Percentiles rank a stretch among this genome's conserved stretches.
These are phyloP conservation scores for Morone saxatilis DNA, from an alignment of 2,113 vertebrate species.

Conservation along the genomic window DNA sequence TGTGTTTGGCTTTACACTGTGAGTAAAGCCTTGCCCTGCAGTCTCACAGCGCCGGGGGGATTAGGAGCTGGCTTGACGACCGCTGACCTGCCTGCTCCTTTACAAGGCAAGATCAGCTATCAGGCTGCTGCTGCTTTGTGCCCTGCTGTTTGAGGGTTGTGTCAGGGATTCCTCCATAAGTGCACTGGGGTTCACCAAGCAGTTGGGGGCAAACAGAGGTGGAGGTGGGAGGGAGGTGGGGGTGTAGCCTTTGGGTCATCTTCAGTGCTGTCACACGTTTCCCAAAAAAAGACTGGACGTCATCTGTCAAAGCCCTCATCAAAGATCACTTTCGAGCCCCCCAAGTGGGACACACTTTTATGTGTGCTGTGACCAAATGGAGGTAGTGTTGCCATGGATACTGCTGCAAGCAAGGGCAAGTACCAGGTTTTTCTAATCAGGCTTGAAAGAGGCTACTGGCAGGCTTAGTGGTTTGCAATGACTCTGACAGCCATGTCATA, in stretches of 20 bases:
- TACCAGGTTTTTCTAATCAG: conserved; percentile 78
- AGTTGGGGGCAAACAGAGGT: conserved; percentile 71
- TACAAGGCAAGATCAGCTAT: conserved; percentile 80
- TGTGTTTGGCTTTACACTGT: conserved; percentile 57
- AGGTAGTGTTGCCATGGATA: conserved; percentile 67
- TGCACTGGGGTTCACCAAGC: conserved; percentile 80
- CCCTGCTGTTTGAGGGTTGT: conserved; percentile 83
- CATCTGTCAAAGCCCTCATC: conserved; percentile 81
- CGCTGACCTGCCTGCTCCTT: conserved; percentile 76
- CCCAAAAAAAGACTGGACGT: conserved; percentile 60
- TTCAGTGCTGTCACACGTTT: conserved; percentile 36
- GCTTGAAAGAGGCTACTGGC: conserved; percentile 53
- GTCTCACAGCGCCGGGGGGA: conserved; percentile 55
- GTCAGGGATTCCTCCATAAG: conserved; percentile 82
- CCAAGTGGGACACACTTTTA: conserved; percentile 61
- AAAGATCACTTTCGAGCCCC: conserved; percentile 71
- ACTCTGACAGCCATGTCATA: conserved; percentile 69
- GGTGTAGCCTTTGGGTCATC: conserved; percentile 56
- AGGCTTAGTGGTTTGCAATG: conserved; percentile 61
- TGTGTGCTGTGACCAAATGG: conserved; percentile 76
- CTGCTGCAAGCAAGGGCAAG: conserved; percentile 31
- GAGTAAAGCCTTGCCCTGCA: conserved; percentile 59
- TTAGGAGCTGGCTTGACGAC: conserved; percentile 63
- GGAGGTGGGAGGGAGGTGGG: conserved; percentile 12
- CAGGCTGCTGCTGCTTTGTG: conserved; percentile 79